Conservation (phyloP, 2,888 invertebrate species). For the Ferdinandea cuprea region DNA sequence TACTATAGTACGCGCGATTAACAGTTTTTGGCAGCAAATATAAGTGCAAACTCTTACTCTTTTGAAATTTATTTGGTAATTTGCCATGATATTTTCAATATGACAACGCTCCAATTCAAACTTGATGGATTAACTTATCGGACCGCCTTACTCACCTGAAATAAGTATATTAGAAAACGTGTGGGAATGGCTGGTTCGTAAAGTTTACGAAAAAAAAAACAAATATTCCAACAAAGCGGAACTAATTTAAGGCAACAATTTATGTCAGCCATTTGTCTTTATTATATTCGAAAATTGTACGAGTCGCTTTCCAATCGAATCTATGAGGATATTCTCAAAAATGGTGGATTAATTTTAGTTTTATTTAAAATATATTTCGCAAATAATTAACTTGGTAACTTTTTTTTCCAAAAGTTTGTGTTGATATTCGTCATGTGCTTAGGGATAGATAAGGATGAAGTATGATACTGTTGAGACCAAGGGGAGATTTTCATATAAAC, state of each 20-base stretch:
- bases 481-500: too few species aligned
- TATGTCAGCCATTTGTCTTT: constrained; percentile 5
- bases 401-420: too few species aligned
- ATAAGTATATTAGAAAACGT: constrained; percentile 36
- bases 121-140: constrained; percentile 39
- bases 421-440: too few species aligned
- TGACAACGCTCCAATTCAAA: constrained; percentile 57
- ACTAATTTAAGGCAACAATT: constrained; percentile 11
- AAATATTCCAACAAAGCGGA: constrained; percentile 32
- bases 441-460: too few species aligned
- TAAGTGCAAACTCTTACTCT: constrained; percentile 46
- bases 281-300: constrained; percentile 37
- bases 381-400: background rate
- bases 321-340: constrained; percentile 31
- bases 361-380: constrained; percentile 16
- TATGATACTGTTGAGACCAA: too few species aligned
- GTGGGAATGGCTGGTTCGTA: constrained; percentile 31
- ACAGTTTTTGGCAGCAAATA: constrained; percentile 55
- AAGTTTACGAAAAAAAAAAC: constrained; percentile 32
- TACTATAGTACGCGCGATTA: constrained; percentile 59
- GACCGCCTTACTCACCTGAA: constrained; percentile 13
- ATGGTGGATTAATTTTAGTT: constrained; percentile 29
- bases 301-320: constrained; percentile 29
- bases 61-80: constrained; percentile 50
- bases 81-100: constrained; percentile 64